Percentiles rank a stretch among this genome's conserved stretches.
Conservation (phyloP, 2,888 invertebrate species). For the Tenthredo distinguenda region DNA sequence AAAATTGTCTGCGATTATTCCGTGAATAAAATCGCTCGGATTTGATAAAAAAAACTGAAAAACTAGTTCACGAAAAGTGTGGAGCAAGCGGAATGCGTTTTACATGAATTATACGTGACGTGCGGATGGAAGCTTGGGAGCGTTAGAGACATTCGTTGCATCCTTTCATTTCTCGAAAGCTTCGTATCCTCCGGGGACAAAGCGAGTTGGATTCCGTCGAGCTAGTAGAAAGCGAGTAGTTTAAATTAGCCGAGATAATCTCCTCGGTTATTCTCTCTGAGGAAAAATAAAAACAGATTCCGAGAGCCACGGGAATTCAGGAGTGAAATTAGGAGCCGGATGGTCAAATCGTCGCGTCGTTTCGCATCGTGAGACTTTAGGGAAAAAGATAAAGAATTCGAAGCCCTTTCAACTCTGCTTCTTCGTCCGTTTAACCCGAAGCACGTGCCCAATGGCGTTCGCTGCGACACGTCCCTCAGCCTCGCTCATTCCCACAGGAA, state of each 20-base stretch:
- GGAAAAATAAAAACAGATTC: conserved; percentile 14
- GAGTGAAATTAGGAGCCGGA: conserved; percentile 5
- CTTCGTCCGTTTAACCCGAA: not conserved
- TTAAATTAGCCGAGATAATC: conserved; percentile 31
- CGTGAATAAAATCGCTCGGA: not conserved
- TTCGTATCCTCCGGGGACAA: not conserved
- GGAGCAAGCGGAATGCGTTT: not conserved
- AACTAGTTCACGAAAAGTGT: not conserved
- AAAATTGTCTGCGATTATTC: no score
- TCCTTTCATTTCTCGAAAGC: conserved; percentile 2
- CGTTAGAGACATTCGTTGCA: conserved; percentile 6
- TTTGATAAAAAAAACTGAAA: no score
- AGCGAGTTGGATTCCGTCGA: not conserved
- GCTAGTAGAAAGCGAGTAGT: not conserved
- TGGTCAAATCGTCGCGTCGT: not conserved
- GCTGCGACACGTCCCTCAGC: not conserved
- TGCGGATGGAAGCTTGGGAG: not conserved
- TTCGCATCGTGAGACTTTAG: not conserved
- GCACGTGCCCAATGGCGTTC: not conserved
- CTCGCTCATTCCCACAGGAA: not conserved
- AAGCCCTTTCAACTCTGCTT: not conserved
- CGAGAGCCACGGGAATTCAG: not conserved
- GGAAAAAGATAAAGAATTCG: not conserved
- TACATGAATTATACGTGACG: not conserved
- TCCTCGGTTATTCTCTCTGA: conserved; percentile 28